phyloP scores from a whole-genome alignment of 2,113 vertebrate genomes.

The Craseonycteris thonglongyai region DNA sequence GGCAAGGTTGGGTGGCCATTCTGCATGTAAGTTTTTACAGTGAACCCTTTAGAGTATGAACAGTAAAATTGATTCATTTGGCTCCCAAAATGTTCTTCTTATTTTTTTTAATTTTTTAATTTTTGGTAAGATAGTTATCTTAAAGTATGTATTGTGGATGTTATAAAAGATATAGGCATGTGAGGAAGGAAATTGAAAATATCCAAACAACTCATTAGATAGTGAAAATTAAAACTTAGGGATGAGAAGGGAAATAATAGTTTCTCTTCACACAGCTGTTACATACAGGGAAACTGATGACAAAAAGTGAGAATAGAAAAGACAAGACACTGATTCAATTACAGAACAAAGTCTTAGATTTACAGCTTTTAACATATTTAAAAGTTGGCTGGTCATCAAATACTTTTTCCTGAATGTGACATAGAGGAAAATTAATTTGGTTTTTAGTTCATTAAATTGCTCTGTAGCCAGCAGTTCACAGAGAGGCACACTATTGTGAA shows the following conservation, averaged over 20 bases:
- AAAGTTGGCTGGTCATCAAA: constrained; percentile 58
- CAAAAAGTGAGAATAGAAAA: background rate
- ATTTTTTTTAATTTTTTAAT: background rate
- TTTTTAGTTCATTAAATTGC: constrained; percentile 82
- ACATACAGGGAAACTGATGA: background rate
- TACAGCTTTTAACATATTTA: constrained; percentile 41
- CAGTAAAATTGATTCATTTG: background rate
- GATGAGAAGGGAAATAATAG: background rate
- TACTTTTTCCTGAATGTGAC: constrained; percentile 73
- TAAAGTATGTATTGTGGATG: background rate
- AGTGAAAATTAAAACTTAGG: constrained; percentile 6
- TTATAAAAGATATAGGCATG: background rate
- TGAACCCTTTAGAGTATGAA: background rate
- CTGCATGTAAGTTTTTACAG: background rate
- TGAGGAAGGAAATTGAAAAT: constrained; percentile 21
- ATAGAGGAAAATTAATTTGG: constrained; percentile 79
- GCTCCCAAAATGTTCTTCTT: background rate
- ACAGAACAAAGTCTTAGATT: background rate
- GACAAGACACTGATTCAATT: constrained; percentile 18
- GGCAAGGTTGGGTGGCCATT: background rate
- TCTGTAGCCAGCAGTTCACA: constrained; percentile 84
- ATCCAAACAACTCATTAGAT: background rate
- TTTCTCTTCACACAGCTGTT: constrained; percentile 52
- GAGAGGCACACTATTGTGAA: constrained; percentile 81
- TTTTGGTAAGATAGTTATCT: background rate